Evolutionary conservation across 2,888 invertebrate genomes (phyloP).

Genomic region (Caenorhabditis becei): DNA sequence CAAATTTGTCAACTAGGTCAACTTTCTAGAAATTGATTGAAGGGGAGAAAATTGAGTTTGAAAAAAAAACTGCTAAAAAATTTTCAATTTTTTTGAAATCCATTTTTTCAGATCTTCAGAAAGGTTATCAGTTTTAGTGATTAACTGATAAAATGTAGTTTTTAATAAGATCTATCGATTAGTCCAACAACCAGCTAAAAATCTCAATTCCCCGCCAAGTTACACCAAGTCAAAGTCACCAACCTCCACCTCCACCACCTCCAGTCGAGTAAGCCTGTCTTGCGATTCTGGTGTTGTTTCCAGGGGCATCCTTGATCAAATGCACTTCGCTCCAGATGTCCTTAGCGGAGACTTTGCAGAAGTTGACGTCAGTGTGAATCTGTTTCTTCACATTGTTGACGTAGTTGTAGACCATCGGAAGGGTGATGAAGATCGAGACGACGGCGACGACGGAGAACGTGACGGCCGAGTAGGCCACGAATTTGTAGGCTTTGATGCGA

Average conservation of each 20-base stretch:
- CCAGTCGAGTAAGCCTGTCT: constrained; percentile 73
- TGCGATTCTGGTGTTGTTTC: constrained; percentile 72
- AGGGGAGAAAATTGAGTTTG: no score
- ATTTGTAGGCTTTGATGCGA: constrained; percentile 70
- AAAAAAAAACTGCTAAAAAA: no score
- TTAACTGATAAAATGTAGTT: no score
- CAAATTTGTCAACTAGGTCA: no score
- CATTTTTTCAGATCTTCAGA: no score
- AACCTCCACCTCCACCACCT: constrained; percentile 40
- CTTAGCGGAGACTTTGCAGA: constrained; percentile 80
- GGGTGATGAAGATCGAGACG: constrained; percentile 77
- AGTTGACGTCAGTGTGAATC: constrained; percentile 77
- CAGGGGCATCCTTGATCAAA: constrained; percentile 74
- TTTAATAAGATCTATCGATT: no score
- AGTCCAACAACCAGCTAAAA: no score
- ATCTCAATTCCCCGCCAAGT: no score
- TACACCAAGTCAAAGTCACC: not conserved
- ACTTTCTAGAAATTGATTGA: no score
- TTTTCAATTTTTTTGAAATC: no score
- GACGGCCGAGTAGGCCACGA: constrained; percentile 72
- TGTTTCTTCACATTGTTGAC: constrained; percentile 76
- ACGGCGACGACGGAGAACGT: constrained; percentile 78
- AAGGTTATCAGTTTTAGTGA: no score
- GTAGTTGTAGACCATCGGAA: constrained; percentile 80
- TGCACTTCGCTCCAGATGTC: constrained; percentile 81